These are phyloP conservation scores for Periophthalmodon schlosseri DNA, from an alignment of 2,113 vertebrate genomes.

Conservation along the genomic window DNA sequence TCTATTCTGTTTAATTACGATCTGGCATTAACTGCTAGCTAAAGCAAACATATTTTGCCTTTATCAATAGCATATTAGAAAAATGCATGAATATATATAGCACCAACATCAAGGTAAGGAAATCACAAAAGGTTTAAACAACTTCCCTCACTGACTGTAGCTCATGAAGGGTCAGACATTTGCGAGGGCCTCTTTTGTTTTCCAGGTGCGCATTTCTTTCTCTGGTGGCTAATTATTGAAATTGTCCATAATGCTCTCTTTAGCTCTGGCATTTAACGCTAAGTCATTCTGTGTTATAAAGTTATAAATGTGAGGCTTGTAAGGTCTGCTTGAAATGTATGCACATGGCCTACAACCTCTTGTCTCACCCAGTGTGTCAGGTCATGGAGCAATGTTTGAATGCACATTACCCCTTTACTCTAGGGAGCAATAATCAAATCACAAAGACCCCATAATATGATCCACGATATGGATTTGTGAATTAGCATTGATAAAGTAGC, in stretches of 20 bases:
- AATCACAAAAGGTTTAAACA: neutral
- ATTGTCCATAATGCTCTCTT: too few relatives aligned
- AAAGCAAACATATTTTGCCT: neutral
- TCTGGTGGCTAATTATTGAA: too few relatives aligned
- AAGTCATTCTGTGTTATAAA: too few relatives aligned
- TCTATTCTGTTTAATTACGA: too few relatives aligned
- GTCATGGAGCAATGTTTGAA: neutral
- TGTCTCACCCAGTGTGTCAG: too few relatives aligned
- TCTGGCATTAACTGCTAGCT: neutral
- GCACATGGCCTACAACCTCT: too few relatives aligned
- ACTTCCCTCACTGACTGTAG: neutral
- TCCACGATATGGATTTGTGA: slow-evolving; percentile 28
- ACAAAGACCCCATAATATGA: neutral
- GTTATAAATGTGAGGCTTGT: too few relatives aligned
- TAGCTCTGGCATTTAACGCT: too few relatives aligned
- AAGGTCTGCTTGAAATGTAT: too few relatives aligned
- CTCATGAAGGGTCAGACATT: too few relatives aligned
- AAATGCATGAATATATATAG: neutral
- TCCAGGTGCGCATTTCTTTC: too few relatives aligned
- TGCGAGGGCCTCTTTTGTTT: too few relatives aligned
- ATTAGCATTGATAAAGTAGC: slow-evolving; percentile 34
- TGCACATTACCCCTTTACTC: neutral
- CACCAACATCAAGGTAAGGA: neutral
- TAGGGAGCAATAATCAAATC: neutral
- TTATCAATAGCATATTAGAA: neutral